A percentile compares a stretch with the other conserved stretches of the same genome.
Evolutionary conservation across 2,888 invertebrate species (phyloP).

Genomic region (Lasioglossum lativentre): DNA sequence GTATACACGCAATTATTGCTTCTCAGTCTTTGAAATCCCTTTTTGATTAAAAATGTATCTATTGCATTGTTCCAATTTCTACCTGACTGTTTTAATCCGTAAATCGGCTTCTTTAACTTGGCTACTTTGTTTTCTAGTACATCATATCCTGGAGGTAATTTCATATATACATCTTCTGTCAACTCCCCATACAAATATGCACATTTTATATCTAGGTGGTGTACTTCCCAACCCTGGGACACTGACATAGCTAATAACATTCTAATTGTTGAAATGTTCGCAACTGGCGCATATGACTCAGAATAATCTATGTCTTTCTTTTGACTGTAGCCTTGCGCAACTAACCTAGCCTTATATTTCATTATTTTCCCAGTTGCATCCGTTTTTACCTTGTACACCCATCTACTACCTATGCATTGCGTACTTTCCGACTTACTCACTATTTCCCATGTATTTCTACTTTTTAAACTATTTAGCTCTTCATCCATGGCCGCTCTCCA

Average conservation of each 20-base stretch:
- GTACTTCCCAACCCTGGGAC: neutral
- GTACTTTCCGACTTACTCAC: neutral
- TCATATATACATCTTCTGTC: conserved; percentile 26
- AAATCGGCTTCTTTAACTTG: conserved; percentile 19
- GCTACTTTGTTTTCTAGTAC: conserved; percentile 9
- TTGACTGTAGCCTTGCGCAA: conserved; percentile 24
- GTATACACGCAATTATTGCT: conserved; percentile 23
- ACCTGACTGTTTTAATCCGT: conserved; percentile 34
- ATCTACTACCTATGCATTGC: conserved; percentile 42
- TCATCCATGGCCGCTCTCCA: neutral
- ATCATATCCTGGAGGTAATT: conserved; percentile 11
- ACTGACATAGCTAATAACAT: conserved; percentile 26
- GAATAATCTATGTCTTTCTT: conserved; percentile 31
- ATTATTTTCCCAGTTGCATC: conserved; percentile 32
- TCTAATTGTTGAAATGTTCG: conserved; percentile 27
- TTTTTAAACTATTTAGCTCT: conserved; percentile 8
- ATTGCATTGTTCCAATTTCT: conserved; percentile 25
- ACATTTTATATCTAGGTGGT: conserved; percentile 30
- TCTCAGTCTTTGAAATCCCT: conserved; percentile 17
- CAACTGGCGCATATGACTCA: conserved; percentile 36
- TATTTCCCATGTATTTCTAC: conserved; percentile 44
- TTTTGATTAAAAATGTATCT: conserved; percentile 14
- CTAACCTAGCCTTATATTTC: conserved; percentile 36
- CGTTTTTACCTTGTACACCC: conserved; percentile 49
- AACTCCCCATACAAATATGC: conserved; percentile 40